A percentile compares a stretch with the other conserved stretches of the same genome.
phyloP scores from a whole-genome alignment of 2,888 invertebrate species.

The Xestoiulus laeticollis region DNA sequence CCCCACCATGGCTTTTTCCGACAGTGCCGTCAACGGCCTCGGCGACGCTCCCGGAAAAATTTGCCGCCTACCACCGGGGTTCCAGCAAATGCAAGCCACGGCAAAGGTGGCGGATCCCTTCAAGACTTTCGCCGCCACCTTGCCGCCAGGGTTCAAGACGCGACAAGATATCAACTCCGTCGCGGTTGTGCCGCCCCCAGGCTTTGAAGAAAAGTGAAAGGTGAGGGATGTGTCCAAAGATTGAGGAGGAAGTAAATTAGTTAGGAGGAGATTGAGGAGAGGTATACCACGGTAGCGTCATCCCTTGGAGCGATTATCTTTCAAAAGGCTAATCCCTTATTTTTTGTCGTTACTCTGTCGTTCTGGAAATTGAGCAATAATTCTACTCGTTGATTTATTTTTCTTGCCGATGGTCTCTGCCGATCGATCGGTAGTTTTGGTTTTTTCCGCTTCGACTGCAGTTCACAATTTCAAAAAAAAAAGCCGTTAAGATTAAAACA shows the following conservation, averaged over 20 bases:
- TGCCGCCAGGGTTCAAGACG: conserved; percentile 43
- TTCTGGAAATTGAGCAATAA: background rate
- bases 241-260: too few species aligned
- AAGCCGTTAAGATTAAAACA: background rate
- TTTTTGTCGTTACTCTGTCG: background rate
- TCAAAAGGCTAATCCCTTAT: background rate
- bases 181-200: conserved; percentile 34
- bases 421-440: background rate
- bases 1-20: conserved; percentile 43
- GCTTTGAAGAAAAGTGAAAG: background rate
- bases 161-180: background rate
- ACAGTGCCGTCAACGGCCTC: background rate
- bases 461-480: too few species aligned
- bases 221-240: background rate
- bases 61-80: conserved; percentile 19
- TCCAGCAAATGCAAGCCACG: background rate
- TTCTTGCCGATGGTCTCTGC: background rate
- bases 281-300: background rate
- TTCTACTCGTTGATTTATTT: background rate
- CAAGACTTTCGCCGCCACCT: background rate
- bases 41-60: background rate
- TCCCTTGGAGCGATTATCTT: background rate
- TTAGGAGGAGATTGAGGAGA: too few species aligned
- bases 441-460: background rate
- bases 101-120: background rate